phyloP scores from a whole-genome alignment of 2,888 invertebrate species.

The Melitaea athalia region DNA sequence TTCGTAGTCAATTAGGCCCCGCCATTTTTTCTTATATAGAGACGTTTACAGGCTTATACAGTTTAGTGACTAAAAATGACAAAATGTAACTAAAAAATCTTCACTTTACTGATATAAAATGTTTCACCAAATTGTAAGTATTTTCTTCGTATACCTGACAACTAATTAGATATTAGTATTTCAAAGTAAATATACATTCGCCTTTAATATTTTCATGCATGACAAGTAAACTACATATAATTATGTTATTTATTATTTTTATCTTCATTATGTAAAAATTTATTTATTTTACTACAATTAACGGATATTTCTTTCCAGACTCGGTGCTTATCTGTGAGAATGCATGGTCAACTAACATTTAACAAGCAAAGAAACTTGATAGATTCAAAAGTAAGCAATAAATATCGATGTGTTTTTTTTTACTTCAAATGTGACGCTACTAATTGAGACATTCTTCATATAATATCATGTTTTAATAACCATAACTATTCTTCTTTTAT shows the following conservation, averaged over 20 bases:
- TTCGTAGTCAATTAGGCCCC: too few relatives aligned
- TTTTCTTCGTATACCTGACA: too few relatives aligned
- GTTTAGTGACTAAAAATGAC: too few relatives aligned
- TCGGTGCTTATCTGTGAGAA: constrained; percentile 78
- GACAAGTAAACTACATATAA: neutral
- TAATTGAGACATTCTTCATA: too few relatives aligned
- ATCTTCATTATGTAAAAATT: neutral
- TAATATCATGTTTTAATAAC: too few relatives aligned
- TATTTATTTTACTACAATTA: neutral
- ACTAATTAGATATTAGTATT: neutral
- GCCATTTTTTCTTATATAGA: too few relatives aligned
- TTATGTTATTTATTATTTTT: too few relatives aligned
- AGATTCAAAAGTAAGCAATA: neutral
- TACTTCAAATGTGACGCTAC: too few relatives aligned
- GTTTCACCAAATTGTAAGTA: too few relatives aligned
- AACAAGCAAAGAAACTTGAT: constrained; percentile 24
- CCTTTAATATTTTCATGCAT: neutral
- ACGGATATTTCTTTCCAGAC: constrained; percentile 70
- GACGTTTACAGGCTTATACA: too few relatives aligned
- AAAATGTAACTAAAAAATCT: too few relatives aligned
- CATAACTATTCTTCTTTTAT: neutral
- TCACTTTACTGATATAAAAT: neutral
- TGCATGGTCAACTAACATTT: constrained; percentile 68
- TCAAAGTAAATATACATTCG: neutral
- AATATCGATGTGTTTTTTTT: neutral